Percentiles rank a stretch among this genome's conserved stretches.
These are phyloP conservation scores for Anolis sagrei DNA, from an alignment of 2,113 vertebrate genomes.

Conservation along the genomic window DNA sequence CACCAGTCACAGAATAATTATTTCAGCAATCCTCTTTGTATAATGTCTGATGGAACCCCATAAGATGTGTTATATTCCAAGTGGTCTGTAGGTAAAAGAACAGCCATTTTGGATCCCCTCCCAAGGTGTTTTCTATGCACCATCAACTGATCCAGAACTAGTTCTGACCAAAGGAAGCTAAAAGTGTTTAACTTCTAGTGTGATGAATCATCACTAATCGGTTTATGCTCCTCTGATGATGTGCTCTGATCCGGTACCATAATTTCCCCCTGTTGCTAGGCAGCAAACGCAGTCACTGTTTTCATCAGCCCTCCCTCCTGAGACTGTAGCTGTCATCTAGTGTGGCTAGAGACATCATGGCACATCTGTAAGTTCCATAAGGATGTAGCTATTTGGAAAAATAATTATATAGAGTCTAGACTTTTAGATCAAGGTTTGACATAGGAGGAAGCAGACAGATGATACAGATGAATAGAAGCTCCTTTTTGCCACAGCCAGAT, in stretches of 20 bases:
- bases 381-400: background rate
- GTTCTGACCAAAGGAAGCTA: background rate
- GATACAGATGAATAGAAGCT: background rate
- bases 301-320: background rate
- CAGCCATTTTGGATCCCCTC: background rate
- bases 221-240: background rate
- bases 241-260: background rate
- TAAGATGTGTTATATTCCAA: background rate
- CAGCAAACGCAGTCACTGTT: background rate
- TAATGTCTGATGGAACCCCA: background rate
- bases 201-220: background rate
- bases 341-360: background rate
- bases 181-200: no score
- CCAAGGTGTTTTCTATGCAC: background rate
- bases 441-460: background rate
- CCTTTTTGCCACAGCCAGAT: no score
- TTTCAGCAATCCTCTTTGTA: no score
- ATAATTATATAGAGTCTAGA: background rate
- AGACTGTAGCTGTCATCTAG: background rate
- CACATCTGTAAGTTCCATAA: background rate
- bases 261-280: background rate
- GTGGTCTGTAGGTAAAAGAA: no score
- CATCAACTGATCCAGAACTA: background rate
- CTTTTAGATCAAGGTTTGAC: background rate
- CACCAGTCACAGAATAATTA: no score